Conservation (phyloP, 2,113 vertebrate species). For the Petaurus breviceps region DNA sequence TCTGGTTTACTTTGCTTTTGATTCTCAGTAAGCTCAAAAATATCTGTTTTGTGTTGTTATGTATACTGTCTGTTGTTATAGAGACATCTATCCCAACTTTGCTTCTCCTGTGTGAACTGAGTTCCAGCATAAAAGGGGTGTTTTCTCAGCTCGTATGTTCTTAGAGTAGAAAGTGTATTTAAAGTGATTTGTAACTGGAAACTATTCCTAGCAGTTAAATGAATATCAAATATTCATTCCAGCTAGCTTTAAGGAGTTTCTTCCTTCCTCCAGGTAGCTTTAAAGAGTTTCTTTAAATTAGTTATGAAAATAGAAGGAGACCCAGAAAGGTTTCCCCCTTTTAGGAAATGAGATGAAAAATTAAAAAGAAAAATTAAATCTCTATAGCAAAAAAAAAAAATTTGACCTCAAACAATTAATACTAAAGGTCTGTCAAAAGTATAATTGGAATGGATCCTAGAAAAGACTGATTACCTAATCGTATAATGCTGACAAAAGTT, state of each 20-base stretch:
- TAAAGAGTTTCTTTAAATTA: not conserved
- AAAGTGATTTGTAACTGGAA: not conserved
- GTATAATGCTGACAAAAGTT: not conserved
- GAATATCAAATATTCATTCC: not conserved
- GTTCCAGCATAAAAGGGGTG: not conserved
- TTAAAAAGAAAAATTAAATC: not conserved
- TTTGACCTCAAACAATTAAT: not conserved
- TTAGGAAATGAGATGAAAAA: not conserved
- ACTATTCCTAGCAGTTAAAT: not conserved
- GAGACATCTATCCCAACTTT: not conserved
- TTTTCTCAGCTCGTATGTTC: not conserved
- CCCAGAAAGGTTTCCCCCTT: not conserved
- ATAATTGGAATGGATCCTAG: not conserved
- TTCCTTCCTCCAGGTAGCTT: not conserved
- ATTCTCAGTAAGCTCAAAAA: not conserved
- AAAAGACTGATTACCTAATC: not conserved
- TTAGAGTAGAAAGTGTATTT: not conserved
- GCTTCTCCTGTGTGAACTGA: not conserved
- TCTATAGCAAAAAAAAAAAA: not conserved
- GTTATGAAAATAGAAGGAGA: not conserved
- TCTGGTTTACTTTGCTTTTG: not conserved
- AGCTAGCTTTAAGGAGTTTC: not conserved
- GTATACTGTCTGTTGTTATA: not conserved
- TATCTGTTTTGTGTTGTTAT: not conserved
- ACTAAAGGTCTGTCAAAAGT: not conserved